A percentile compares a stretch with the other conserved stretches of the same genome.
Conservation (phyloP, 2,888 invertebrate species). For the Apocheima hispidaria region DNA sequence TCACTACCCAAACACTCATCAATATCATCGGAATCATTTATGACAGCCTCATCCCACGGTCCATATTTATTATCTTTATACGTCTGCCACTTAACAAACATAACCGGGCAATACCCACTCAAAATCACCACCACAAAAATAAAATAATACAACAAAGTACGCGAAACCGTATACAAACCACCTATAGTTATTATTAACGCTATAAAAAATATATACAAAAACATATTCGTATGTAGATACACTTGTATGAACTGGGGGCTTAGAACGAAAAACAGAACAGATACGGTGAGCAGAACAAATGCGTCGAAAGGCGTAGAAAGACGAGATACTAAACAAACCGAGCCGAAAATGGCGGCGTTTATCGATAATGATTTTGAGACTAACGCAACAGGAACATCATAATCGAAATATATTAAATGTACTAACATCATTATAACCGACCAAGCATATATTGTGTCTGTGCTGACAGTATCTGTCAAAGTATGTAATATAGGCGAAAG, state of each 20-base stretch:
- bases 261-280: conserved; percentile 95
- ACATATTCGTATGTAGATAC: conserved; percentile 85
- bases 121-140: conserved; percentile 87
- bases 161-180: conserved; percentile 85
- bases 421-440: conserved; percentile 94
- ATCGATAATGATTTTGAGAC: conserved; percentile 96
- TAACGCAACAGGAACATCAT: conserved; percentile 94
- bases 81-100: conserved; percentile 91
- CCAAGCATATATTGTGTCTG: conserved; percentile 98
- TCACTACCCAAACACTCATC: conserved; percentile 64
- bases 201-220: conserved; percentile 81
- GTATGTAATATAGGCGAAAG: conserved; percentile 97
- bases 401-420: conserved; percentile 97
- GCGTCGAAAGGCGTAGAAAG: conserved; percentile 94
- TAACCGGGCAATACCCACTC: conserved; percentile 90
- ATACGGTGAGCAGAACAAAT: conserved; percentile 95
- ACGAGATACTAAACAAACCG: conserved; percentile 97
- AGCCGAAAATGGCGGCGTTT: conserved; percentile 97
- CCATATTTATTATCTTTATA: conserved; percentile 97
- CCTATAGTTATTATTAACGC: conserved; percentile 82
- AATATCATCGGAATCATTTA: conserved; percentile 87
- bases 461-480: conserved; percentile 97
- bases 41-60: conserved; percentile 98
- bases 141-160: conserved; percentile 87
- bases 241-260: conserved; percentile 92